These are phyloP conservation scores for Oxyteleia sp. DNA, from an alignment of 2,888 invertebrate species.

Conservation along the genomic window DNA sequence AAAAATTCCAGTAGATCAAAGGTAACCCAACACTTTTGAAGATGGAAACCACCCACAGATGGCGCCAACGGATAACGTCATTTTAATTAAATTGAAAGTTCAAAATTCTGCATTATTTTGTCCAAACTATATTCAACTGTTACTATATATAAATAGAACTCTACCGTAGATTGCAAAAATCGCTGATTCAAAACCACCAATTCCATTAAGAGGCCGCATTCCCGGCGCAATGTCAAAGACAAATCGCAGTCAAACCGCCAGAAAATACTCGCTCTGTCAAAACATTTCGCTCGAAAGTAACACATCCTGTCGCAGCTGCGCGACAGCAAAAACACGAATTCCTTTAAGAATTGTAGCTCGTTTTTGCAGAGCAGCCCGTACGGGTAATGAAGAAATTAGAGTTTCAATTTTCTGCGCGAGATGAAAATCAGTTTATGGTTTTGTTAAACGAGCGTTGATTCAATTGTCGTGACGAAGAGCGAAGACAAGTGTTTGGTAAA, in stretches of 20 bases:
- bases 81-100: too few relatives aligned
- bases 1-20: too few relatives aligned
- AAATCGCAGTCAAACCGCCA: background rate
- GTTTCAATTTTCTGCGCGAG: background rate
- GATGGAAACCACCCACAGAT: too few relatives aligned
- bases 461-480: constrained; percentile 18
- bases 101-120: too few relatives aligned
- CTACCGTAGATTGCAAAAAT: too few relatives aligned
- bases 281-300: constrained; percentile 11
- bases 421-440: background rate
- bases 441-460: constrained; percentile 13
- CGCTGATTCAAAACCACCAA: background rate
- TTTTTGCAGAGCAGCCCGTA: too few relatives aligned
- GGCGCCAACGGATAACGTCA: too few relatives aligned
- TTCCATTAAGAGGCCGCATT: background rate
- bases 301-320: constrained; percentile 12
- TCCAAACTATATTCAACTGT: too few relatives aligned
- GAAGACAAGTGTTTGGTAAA: constrained; percentile 43
- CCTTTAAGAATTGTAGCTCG: too few relatives aligned
- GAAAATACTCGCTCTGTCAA: constrained; percentile 1
- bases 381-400: background rate
- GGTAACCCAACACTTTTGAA: too few relatives aligned
- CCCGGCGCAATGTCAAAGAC: background rate
- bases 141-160: too few relatives aligned
- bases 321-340: too few relatives aligned